Percentiles rank a stretch among this genome's conserved stretches.
Evolutionary conservation across 2,888 invertebrate genomes (phyloP).

Genomic region (Drosophila aldrichi): DNA sequence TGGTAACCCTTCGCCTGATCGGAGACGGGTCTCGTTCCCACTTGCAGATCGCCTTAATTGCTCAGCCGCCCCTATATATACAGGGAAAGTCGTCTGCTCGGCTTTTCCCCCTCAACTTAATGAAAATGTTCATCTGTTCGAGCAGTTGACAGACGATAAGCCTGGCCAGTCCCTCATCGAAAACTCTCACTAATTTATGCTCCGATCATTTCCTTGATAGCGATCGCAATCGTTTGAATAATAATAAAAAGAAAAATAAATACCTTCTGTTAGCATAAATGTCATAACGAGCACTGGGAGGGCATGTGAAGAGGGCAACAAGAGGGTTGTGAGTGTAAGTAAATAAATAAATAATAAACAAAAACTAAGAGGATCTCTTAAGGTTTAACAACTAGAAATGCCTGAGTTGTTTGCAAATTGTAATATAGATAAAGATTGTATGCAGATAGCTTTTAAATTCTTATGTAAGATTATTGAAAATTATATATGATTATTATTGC

Average conservation of each 20-base stretch:
- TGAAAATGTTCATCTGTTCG: conserved; percentile 53
- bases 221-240: conserved; percentile 31
- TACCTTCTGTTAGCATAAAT: conserved; percentile 51
- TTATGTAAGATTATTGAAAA: neutral
- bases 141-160: conserved; percentile 40
- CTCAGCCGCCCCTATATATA: conserved; percentile 57
- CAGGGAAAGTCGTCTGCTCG: conserved; percentile 30
- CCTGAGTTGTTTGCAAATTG: neutral
- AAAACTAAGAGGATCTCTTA: conserved; percentile 26
- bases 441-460: neutral
- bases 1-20: conserved; percentile 49
- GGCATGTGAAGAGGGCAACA: neutral
- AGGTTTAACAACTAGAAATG: neutral
- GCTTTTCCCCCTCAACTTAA: conserved; percentile 42
- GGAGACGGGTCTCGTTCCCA: neutral
- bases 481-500: too few species aligned
- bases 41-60: conserved; percentile 55
- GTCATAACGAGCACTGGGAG: conserved; percentile 15
- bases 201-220: conserved; percentile 42
- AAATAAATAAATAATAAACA: conserved; percentile 23
- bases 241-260: conserved; percentile 21
- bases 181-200: conserved; percentile 64
- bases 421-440: neutral
- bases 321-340: conserved; percentile 35
- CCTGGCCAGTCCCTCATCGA: conserved; percentile 10